Base-by-base conservation (phyloP, 2,797 vertebrate genomes). In the Garrulus glandarius region DNA sequence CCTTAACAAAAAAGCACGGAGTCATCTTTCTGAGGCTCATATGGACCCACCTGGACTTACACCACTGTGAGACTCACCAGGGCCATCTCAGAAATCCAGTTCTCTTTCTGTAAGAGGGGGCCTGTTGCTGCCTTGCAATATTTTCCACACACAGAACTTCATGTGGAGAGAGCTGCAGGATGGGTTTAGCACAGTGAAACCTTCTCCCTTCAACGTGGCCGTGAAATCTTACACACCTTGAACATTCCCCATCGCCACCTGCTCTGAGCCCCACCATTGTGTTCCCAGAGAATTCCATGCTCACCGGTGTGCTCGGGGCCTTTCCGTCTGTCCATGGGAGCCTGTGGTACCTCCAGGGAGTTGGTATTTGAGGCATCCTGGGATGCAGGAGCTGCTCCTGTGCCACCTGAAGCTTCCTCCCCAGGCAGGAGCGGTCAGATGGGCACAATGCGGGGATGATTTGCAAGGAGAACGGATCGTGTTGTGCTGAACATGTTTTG, bases 401-500 rank as follows among this genome's bases (percentile, higher is more conserved):
- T 57, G 52, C 32, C 12, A 12, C 46, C 52, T 61, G 49, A 57
- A 47, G 56, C 36, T 77, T 60, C 37, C 30, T 59, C 46, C 39
- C 77, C 2, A 14, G 82, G 55, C 89, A 88, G 44, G 85, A 67
- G 49, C 3, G 0, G n/a, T 78, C 65, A 44, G 68, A 70, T 68
- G 46, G 93, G 55, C 1, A 1, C 29, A 30, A 21, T 55, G 64
- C 17, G 37, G 84, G 93, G 75, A 85, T 24, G 13, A 36, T 11
- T 46, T 79, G 21, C 17, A 70, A 87, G 65, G 63, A 76, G 56
- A 82, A 15, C 60, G 22, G 78, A 96, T 71, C 47, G 9, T 9
- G 17, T 84, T 80, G 70, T 89, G 71, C 74, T 13, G 32, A 94
- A 79, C 30, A 12, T 8, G 1, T 75, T 95, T 93, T 84, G 44